Evolutionary conservation across 2,113 vertebrate genomes (phyloP), one percentile per base, ranked within the genome.

Genomic region (Corapipo altera): DNA sequence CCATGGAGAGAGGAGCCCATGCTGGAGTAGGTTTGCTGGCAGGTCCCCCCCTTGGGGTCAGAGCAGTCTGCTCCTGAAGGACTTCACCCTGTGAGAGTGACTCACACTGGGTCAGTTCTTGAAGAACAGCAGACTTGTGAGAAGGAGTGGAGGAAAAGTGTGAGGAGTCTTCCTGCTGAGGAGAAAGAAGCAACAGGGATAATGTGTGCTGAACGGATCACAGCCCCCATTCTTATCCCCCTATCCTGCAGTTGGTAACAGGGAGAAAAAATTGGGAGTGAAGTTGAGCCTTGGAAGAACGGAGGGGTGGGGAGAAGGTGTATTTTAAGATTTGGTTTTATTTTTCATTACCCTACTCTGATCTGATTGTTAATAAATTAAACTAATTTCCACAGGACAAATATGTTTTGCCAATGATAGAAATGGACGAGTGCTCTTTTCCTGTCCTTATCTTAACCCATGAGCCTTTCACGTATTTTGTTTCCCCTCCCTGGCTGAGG

Each of bases 271-370:
- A 73, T 0, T 73, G 11, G 13, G 44, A 59, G 5, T 58, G 21
- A 76, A 51, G 32, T 43, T 59, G 37, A 67, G 7, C 26, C 26
- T 17, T 1, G 0, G 22, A 79, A 43, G 37, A 58, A 65, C 37
- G 6, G 65, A 51, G 19, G 9, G 4, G 2, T 6, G 4, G 4
- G 14, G 1, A 15, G 1, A 35, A 43, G 5, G 21, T 28, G 20
- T 11, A 51, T 57, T 80, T 23, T 19, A 49, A 49, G 4, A 11
- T 65, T 72, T 73, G 35, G 4, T 12, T 81, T 73, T 44, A 13
- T 43, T 51, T 88, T 35, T 73, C 44, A 44, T 66, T 58, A 22
- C 5, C 9, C 8, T 44, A 19, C 18, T 58, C 22, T 37, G 22
- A 66, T 37, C 15, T 58, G 57, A 51, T 24, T 58, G 37, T 21